A percentile compares a stretch with the other conserved stretches of the same genome.
phyloP scores from a whole-genome alignment of 2,113 vertebrate genomes.

The Dolichotis patagonum region DNA sequence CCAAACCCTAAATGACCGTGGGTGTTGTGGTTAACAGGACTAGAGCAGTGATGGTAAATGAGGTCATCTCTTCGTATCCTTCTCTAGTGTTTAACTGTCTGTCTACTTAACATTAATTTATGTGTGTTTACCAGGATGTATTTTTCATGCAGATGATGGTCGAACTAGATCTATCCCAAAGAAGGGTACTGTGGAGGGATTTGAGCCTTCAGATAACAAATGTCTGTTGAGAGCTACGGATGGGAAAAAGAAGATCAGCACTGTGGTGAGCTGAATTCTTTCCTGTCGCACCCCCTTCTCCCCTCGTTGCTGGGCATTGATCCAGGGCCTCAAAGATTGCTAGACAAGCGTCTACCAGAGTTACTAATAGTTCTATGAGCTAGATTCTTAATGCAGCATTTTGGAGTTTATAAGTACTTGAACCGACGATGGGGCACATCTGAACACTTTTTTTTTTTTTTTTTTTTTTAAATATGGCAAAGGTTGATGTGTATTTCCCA shows the following conservation, averaged over 20 bases:
- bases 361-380: background rate
- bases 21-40: background rate
- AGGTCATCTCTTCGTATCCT: background rate
- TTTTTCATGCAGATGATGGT: conserved; percentile 92
- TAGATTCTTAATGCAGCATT: background rate
- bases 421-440: background rate
- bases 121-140: background rate
- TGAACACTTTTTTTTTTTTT: background rate
- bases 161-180: conserved; percentile 95
- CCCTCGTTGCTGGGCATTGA: background rate
- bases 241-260: conserved; percentile 98
- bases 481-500: background rate
- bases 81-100: background rate
- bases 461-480: background rate
- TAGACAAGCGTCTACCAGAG: background rate
- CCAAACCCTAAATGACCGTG: background rate
- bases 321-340: background rate
- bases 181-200: conserved; percentile 92
- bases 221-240: conserved; percentile 98
- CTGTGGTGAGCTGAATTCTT: conserved; percentile 91
- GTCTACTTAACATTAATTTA: background rate
- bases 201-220: conserved; percentile 97
- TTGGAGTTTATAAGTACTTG: background rate
- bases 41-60: background rate
- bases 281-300: background rate